A percentile compares a stretch with the other conserved stretches of the same genome.
phyloP scores from a whole-genome alignment of 2,113 vertebrate genomes.

The Centropristis striata region DNA sequence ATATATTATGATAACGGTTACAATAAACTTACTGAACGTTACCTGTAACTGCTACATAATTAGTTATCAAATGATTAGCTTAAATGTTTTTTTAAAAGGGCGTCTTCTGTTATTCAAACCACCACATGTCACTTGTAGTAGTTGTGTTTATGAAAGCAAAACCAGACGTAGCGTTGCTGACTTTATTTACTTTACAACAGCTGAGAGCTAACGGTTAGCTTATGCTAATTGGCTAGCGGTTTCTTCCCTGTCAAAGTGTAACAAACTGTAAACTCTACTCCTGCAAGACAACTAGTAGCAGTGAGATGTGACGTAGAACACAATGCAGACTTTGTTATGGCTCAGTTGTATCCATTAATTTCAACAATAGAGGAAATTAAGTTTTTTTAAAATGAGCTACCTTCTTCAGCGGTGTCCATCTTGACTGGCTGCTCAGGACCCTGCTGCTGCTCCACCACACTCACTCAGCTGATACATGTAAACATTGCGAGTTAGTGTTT shows the following conservation, averaged over 20 bases:
- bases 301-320: accelerated
- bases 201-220: constrained; percentile 47
- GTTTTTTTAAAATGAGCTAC: constrained; percentile 75
- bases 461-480: constrained; percentile 3
- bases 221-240: constrained; percentile 49
- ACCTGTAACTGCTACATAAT: neutral
- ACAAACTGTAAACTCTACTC: accelerated
- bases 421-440: constrained; percentile 74
- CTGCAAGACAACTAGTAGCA: accelerated
- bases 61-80: neutral
- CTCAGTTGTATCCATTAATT: neutral
- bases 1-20: constrained; percentile 10
- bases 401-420: constrained; percentile 93
- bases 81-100: neutral
- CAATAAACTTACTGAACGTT: neutral
- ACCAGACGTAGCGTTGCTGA: neutral
- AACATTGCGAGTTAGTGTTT: constrained; percentile 29
- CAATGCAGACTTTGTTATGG: neutral
- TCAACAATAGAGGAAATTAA: constrained; percentile 6
- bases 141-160: neutral
- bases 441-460: constrained; percentile 23
- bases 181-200: constrained; percentile 23
- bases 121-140: too few species aligned
- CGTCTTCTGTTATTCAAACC: neutral
- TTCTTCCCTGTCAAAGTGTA: neutral